Base-by-base conservation (phyloP, 1,140 invertebrate species). In the Ectropis grisescens region DNA sequence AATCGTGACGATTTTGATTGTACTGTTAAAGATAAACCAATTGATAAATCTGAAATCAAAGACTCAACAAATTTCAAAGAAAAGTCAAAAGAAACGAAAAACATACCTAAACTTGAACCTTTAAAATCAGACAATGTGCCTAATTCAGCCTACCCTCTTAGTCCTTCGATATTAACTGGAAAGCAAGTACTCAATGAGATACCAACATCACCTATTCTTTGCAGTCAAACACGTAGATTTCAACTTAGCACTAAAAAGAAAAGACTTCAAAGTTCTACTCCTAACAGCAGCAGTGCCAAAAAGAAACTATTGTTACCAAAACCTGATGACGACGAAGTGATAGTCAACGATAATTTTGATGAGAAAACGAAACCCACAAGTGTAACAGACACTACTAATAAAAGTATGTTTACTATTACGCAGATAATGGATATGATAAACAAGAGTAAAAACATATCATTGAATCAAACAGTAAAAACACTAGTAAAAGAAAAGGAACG, bases 401-500 rank as follows among this genome's bases (percentile, higher is more conserved):
- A 66, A 45, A 76, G 69, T 38, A 60, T 75, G 62, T 47, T 76
- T 7, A 68, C 71, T 1, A 61, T 75, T 41, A 75, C 75, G 10
- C 70, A 80, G 46, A 43, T 72, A 0, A 58, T 75, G 15, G 56
- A 76, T 29, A 59, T 75, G 47, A 75, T 80, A 8, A 80, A 78
- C 37, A 61, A 40, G 38, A 47, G 41, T n/a, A 36, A 40, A 15
- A 29, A 33, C 10, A 42, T 38, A 29, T 29, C 10, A 42, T 36
- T 11, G 31, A 42, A 40, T 41, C 45, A 9, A 28, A 19, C 16
- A 19, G 8, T 8, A 3, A 19, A 19, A 19, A 19, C 16, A 19
- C 8, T 19, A 19, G 29, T 47, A 6, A 33, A 30, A 4, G 24
- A 32, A 10, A 41, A 42, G 8, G 44, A 58, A 36, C 52, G 58